These are phyloP conservation scores for Phlogophora meticulosa DNA, from an alignment of 2,888 invertebrate species.

Conservation along the genomic window DNA sequence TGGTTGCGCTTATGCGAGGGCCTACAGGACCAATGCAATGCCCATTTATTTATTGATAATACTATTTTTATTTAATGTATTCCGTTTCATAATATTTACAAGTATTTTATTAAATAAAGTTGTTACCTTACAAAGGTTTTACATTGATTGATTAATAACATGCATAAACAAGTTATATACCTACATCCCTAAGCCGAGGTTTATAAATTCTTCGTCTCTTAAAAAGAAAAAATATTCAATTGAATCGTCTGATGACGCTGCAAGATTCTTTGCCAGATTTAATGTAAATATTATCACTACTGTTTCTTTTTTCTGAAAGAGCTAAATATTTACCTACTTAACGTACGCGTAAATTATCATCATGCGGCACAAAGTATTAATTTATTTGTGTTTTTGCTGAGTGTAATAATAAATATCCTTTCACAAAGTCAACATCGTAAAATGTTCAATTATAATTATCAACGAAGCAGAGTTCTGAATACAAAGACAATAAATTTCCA, in stretches of 20 bases:
- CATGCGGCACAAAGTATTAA: constrained; percentile 18
- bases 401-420: constrained; percentile 22
- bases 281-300: constrained; percentile 45
- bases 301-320: constrained; percentile 14
- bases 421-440: constrained; percentile 34
- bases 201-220: constrained; percentile 2
- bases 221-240: constrained; percentile 13
- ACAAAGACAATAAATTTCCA: constrained; percentile 58
- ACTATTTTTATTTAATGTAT: neutral
- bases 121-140: neutral
- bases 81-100: neutral
- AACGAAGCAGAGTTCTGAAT: constrained; percentile 13
- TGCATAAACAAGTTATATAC: neutral
- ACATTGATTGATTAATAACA: constrained; percentile 10
- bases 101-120: too few relatives aligned
- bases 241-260: constrained; percentile 35
- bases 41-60: neutral
- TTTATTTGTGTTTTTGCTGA: constrained; percentile 31
- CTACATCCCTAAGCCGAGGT: neutral
- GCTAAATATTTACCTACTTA: constrained; percentile 28
- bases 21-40: constrained; percentile 1
- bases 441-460: constrained; percentile 45
- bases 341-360: constrained; percentile 23
- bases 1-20: neutral
- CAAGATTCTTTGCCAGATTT: constrained; percentile 28